phyloP scores from a whole-genome alignment of 92 coral and sea anemone genomes.

The Porites evermanni region DNA sequence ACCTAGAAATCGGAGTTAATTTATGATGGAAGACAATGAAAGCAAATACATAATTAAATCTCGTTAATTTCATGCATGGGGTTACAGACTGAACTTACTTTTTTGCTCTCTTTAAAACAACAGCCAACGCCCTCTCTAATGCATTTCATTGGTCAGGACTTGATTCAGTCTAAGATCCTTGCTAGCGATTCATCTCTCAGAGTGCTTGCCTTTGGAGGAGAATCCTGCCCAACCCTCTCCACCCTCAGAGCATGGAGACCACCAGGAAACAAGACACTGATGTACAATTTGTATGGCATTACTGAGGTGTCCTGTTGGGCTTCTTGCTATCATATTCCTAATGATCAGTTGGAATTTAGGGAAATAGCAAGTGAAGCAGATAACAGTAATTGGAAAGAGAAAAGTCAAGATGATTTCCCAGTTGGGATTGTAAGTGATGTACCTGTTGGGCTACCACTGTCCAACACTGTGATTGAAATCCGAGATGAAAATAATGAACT shows the following conservation, averaged over 20 bases:
- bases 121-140: conserved; percentile 95
- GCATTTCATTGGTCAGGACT: conserved; percentile 78
- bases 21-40: too few relatives aligned
- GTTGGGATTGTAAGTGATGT: conserved; percentile 36
- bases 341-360: conserved; percentile 45
- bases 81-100: neutral
- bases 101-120: neutral
- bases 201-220: conserved; percentile 96
- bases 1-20: too few relatives aligned
- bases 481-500: conserved; percentile 55
- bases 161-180: conserved; percentile 75
- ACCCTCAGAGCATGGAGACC: conserved; percentile 81
- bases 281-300: conserved; percentile 90
- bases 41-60: too few relatives aligned
- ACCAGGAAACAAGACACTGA: conserved; percentile 58
- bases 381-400: neutral
- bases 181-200: conserved; percentile 68
- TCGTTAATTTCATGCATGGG: too few relatives aligned
- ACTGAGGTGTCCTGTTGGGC: conserved; percentile 99
- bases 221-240: conserved; percentile 80
- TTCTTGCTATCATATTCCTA: conserved; percentile 73
- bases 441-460: conserved; percentile 72
- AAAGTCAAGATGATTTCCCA: neutral
- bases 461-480: conserved; percentile 68
- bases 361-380: neutral